Evolutionary conservation across 2,888 invertebrate genomes (phyloP).

Genomic region (Periphyllus acericola): DNA sequence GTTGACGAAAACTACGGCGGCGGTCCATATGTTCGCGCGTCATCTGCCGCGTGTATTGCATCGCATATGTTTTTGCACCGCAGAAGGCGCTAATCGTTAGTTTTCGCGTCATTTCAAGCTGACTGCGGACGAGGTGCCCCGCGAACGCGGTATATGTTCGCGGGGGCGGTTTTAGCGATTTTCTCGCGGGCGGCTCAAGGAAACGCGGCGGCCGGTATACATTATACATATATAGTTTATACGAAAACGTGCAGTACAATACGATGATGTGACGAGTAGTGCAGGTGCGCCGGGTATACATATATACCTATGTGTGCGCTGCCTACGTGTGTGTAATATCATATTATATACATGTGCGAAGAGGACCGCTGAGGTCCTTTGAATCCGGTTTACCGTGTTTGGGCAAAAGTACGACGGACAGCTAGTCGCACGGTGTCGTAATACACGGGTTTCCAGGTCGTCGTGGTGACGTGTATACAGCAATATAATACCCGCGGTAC

Average conservation of each 20-base stretch:
- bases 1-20: neutral
- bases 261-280: neutral
- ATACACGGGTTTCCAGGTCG: neutral
- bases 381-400: neutral
- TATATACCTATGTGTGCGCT: neutral
- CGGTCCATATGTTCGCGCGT: neutral
- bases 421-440: neutral
- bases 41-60: conserved; percentile 1
- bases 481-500: too few species aligned
- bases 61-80: neutral
- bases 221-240: too few species aligned
- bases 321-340: neutral
- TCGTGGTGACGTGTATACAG: neutral
- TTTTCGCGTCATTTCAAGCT: conserved; percentile 1
- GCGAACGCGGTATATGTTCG: neutral
- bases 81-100: neutral
- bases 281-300: neutral
- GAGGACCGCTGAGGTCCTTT: neutral
- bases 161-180: neutral
- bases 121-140: neutral
- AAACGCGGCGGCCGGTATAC: neutral
- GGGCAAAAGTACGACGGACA: neutral
- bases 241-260: neutral
- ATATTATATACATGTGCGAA: neutral
- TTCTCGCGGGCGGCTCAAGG: neutral